Conservation (phyloP, 2,113 vertebrate species). For the Phyllostomus hastatus region DNA sequence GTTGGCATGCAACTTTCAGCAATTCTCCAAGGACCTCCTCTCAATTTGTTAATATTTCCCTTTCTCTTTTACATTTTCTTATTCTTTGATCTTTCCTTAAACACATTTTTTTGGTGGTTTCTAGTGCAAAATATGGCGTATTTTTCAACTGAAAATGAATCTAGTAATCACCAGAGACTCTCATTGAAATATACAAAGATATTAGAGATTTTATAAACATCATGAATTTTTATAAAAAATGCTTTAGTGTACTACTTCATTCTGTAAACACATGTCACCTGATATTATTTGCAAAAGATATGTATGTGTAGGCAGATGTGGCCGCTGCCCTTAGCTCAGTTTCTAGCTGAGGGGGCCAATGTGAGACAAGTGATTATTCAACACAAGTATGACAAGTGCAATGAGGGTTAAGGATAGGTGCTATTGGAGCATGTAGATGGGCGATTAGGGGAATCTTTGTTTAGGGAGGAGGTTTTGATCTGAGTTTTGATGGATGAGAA, state of each 20-base stretch:
- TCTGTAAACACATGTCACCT: not conserved
- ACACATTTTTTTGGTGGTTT: not conserved
- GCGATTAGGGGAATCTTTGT: not conserved
- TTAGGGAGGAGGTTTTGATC: not conserved
- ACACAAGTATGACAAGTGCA: not conserved
- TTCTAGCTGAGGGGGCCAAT: not conserved
- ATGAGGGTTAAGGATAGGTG: not conserved
- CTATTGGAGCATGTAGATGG: not conserved
- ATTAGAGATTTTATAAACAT: not conserved
- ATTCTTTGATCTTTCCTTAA: slow-evolving; percentile 51
- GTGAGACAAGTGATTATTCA: not conserved
- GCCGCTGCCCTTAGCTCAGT: not conserved
- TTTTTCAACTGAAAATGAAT: not conserved
- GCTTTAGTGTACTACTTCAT: not conserved
- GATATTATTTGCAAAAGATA: not conserved
- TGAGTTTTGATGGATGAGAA: not conserved
- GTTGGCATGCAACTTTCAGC: slow-evolving; percentile 26
- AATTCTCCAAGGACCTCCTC: not conserved
- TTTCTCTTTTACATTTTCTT: not conserved
- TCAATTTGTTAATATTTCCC: not conserved
- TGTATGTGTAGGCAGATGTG: not conserved
- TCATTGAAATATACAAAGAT: not conserved
- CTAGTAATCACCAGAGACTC: not conserved
- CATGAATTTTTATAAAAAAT: not conserved
- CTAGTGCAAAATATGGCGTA: not conserved